These are phyloP conservation scores for Cyphomyrus discorhynchus DNA, from an alignment of 2,113 vertebrate species.

Conservation along the genomic window DNA sequence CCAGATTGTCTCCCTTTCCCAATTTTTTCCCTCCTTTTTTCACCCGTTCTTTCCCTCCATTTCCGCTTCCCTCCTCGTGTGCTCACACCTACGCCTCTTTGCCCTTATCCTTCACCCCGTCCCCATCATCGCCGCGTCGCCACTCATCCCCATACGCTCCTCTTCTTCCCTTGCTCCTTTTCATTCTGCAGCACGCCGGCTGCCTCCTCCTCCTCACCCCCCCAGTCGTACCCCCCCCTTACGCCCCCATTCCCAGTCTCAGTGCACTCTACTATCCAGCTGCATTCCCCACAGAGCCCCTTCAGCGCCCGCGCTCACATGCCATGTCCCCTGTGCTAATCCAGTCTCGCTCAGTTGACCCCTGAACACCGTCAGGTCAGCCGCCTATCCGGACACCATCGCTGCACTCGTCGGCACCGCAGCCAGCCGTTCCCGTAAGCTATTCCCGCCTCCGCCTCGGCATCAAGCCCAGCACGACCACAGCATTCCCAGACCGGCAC, in stretches of 20 bases:
- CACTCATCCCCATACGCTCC: background rate
- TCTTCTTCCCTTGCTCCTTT: background rate
- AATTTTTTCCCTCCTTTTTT: background rate
- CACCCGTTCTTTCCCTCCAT: background rate
- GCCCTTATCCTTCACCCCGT: background rate
- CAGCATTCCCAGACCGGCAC: background rate
- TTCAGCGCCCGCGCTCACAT: background rate
- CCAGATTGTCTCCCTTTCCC: constrained; percentile 44
- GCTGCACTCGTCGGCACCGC: background rate
- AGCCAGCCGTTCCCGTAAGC: background rate
- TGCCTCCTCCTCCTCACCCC: constrained; percentile 58
- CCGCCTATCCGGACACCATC: background rate
- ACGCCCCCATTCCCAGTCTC: background rate
- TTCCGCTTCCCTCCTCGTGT: background rate
- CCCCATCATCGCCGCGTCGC: background rate
- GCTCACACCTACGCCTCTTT: background rate
- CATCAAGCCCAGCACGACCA: background rate
- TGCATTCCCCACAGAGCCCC: background rate
- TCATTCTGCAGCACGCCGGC: constrained; percentile 62
- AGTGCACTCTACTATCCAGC: background rate
- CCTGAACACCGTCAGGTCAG: background rate
- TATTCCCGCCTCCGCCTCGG: background rate
- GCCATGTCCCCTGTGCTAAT: constrained; percentile 5
- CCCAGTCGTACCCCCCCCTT: background rate
- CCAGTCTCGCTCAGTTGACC: background rate